These are phyloP conservation scores for Agrilus cyanescens DNA, from an alignment of 2,888 invertebrate species.

Conservation along the genomic window DNA sequence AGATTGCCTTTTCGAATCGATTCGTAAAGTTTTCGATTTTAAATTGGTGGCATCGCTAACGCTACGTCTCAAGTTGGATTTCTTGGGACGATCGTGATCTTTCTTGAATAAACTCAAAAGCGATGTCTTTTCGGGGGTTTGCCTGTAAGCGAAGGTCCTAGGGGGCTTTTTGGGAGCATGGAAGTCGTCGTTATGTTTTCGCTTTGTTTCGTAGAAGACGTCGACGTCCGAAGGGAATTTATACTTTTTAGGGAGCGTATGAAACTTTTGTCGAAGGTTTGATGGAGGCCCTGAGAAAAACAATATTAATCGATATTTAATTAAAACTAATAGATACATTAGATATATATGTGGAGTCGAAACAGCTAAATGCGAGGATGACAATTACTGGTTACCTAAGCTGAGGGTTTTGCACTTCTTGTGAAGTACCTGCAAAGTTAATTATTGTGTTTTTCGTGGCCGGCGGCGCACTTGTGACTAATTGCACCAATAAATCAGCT, in stretches of 20 bases:
- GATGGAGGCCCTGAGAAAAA: too few species aligned
- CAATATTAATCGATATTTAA: too few species aligned
- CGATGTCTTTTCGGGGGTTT: constrained; percentile 45
- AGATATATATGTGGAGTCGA: too few species aligned
- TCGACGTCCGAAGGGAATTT: neutral
- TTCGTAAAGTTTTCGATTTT: constrained; percentile 36
- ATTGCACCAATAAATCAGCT: too few species aligned
- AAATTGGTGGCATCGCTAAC: constrained; percentile 45
- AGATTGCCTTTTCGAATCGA: constrained; percentile 26
- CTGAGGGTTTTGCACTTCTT: too few species aligned
- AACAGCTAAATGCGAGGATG: too few species aligned
- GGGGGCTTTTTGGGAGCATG: constrained; percentile 30
- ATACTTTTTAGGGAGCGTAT: too few species aligned
- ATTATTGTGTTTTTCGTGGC: constrained; percentile 15
- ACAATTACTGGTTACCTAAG: too few species aligned
- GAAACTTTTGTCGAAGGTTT: too few species aligned
- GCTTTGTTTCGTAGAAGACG: constrained; percentile 9
- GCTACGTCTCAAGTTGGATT: constrained; percentile 37
- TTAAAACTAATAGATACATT: too few species aligned
- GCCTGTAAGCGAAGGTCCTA: constrained; percentile 38
- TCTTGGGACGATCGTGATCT: constrained; percentile 39
- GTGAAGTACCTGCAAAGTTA: too few species aligned
- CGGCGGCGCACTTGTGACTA: constrained; percentile 15
- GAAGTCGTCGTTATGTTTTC: constrained; percentile 46
- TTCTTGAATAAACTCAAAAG: constrained; percentile 56